Evolutionary conservation across 2,797 vertebrate genomes (phyloP), one percentile per base, ranked within the genome.

Genomic region (Peromyscus attwateri): DNA sequence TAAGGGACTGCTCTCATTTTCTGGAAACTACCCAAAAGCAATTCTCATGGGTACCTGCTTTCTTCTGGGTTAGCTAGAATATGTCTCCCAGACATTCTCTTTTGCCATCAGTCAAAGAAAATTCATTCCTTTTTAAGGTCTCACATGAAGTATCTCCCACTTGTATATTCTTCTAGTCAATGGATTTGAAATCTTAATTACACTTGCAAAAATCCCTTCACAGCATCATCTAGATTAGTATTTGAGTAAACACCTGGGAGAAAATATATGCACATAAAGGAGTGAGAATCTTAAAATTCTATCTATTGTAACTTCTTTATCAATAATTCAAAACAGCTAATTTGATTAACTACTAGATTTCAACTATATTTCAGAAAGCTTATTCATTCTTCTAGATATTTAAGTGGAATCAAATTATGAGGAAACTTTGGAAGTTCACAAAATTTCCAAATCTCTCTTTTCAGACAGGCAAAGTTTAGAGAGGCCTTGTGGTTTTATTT

Each of bases 361-460:
- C 34, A 81, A 93, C 70, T 73, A 21, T 71, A 37, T 92, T 95
- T 94, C 89, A 71, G 40, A 77, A 94, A 90, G 11, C 8, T 52
- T 83, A 87, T 83, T 80, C 12, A 87, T 90, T 90, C 66, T 90
- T 29, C 49, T 46, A 76, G 64, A 89, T 52, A 93, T 64, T 46
- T 87, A 68, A 16, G 31, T 27, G 2, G 10, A 90, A 25, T 68
- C 25, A 88, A 87, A 91, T 96, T 49, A 75, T 73, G 2, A 91
- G 62, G 4, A 94, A 97, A 95, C 21, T 76, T 81, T 37, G 37
- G 25, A 83, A 83, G 34, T 87, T 97, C 94, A 2, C 52, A 95
- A 97, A 96, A 43, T 40, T 97, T 98, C 29, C 73, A 87, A 79
- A 76, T 88, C 40, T 91, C 37, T 84, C 43, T 93, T 70, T 84